Percentiles rank a stretch among this genome's conserved stretches.
Conservation (phyloP, 2,797 vertebrate genomes). For the Gila robusta region DNA sequence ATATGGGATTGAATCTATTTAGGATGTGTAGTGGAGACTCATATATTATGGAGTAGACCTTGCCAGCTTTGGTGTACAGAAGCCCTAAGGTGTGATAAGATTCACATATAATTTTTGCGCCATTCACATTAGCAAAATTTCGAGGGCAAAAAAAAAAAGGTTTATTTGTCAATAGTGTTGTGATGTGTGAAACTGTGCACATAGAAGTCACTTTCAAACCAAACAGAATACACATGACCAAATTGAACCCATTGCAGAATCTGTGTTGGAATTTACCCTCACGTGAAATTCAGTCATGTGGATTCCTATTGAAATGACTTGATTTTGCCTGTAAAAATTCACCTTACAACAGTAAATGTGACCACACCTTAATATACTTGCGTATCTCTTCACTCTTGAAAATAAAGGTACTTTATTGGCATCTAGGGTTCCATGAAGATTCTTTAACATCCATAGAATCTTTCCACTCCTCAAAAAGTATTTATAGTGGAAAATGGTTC, state of each 20-base stretch:
- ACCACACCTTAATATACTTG: not conserved
- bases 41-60: not conserved
- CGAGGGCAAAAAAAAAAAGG: not conserved
- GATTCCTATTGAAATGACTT: not conserved
- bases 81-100: not conserved
- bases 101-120: not conserved
- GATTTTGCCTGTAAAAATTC: not conserved
- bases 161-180: not conserved
- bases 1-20: not conserved
- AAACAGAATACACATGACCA: not conserved
- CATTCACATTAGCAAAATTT: not conserved
- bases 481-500: not conserved
- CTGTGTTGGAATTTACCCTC: not conserved
- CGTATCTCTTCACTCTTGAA: not conserved
- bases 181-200: not conserved
- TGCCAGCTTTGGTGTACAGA: constrained; percentile 1
- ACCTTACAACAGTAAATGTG: not conserved
- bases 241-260: not conserved
- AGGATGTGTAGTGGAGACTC: not conserved
- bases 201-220: not conserved
- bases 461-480: not conserved
- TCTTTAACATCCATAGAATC: not conserved
- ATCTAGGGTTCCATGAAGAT: not conserved
- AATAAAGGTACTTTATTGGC: not conserved
- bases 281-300: not conserved